Evolutionary conservation across 2,888 invertebrate genomes (phyloP).

Genomic region (Autographa pulchrina): DNA sequence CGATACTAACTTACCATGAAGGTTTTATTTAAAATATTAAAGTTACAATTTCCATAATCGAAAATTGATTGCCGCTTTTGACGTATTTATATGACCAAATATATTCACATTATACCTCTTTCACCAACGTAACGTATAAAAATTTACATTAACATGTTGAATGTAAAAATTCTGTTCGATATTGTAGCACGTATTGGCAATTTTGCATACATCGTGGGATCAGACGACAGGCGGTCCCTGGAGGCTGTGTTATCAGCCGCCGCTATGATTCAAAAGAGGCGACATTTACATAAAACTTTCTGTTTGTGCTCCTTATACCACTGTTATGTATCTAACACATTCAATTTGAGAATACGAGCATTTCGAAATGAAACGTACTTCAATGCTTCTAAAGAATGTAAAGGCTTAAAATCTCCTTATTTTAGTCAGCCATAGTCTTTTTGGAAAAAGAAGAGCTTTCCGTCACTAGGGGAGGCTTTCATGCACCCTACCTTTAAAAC

Average conservation of each 20-base stretch:
- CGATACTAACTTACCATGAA: not conserved
- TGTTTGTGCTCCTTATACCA: conserved; percentile 41
- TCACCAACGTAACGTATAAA: conserved; percentile 7
- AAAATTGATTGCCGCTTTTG: not conserved
- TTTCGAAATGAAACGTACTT: not conserved
- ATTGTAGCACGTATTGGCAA: conserved; percentile 73
- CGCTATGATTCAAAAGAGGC: conserved; percentile 59
- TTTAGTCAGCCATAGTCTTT: not conserved
- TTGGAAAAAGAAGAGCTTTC: not conserved
- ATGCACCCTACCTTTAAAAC: conserved; percentile 1
- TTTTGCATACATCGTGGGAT: conserved; percentile 72
- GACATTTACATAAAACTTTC: conserved; percentile 61
- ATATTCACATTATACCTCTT: conserved; percentile 5
- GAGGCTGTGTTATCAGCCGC: conserved; percentile 65
- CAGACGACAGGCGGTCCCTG: conserved; percentile 63
- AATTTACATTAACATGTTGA: conserved; percentile 19
- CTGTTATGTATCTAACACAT: conserved; percentile 29
- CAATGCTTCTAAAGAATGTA: conserved; percentile 1
- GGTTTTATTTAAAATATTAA: conserved; percentile 11
- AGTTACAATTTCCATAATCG: not conserved
- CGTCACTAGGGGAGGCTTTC: not conserved
- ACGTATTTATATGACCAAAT: not conserved
- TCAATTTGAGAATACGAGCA: conserved; percentile 6
- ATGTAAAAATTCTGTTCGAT: conserved; percentile 58
- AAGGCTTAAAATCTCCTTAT: not conserved